Base-by-base conservation (phyloP, 2,888 invertebrate species). In the Metellina segmentata region DNA sequence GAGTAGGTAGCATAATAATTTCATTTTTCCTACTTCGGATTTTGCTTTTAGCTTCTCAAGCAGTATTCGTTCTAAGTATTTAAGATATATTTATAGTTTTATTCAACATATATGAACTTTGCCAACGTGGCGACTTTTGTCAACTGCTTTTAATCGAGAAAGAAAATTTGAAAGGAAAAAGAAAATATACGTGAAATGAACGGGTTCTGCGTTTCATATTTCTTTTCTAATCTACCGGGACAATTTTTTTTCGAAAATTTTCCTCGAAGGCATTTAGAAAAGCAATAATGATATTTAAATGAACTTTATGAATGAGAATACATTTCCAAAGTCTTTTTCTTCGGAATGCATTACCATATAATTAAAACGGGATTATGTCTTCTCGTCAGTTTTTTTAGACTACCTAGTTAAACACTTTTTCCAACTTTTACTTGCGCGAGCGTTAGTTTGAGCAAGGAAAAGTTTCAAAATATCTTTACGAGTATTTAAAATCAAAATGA, bases 281-380 rank as follows among this genome's bases (percentile, higher is more conserved):
- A 20, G 53, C 85, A 74, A 74, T 75, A 85, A 74, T 72, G 85
- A 85, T 85, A 85, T 85, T 85, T 85, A 85, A 85, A 85, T 85
- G 72, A 85, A 85, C 85, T 85, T 85, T 82, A 82, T 74, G 53
- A 85, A 72, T 74, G 71, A 85, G 53, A 74, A 74, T 72, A 19
- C 74, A 53, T 53, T 79, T 79, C 20, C 19, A 79, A 61, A 79
- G 79, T 79, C 53, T 78, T 48, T 69, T 34, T 81, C 48, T 74
- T 49, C 19, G 52, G 74, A 85, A 85, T 53, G 52, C 52, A 85
- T 85, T 85, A 72, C 53, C 74, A 74, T 74, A 74, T 74, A 85
- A 85, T 85, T 85, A 85, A 85, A 85, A 72, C 53, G n/a, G 83
- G 83, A 85, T 85, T 85, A 74, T 72, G 34, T 83, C 74, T 52